Base-by-base conservation (phyloP, 2,797 vertebrate genomes). In the Lithobates pipiens region DNA sequence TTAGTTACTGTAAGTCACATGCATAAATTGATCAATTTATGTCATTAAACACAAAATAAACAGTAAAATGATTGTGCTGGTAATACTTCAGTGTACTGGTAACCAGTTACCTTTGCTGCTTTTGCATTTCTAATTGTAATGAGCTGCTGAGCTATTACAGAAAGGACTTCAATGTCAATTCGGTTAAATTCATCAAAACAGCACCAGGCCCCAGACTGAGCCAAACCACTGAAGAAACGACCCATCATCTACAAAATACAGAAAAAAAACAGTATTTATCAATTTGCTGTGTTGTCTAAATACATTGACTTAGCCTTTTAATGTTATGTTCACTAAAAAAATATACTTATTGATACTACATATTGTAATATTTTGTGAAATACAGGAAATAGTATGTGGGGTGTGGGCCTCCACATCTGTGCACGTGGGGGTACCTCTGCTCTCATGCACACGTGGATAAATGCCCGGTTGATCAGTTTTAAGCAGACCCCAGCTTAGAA, bases 161-260 rank as follows among this genome's bases (percentile, higher is more conserved):
- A 97, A 80, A 96, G 87, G 81, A 97, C 96, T 91, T 96, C 96
- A 42, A 96, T 96, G 89, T 97, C 96, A 67, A 97, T 97, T 68
- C 94, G 91, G 87, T 97, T 97, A 88, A 97, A 97, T 90, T 98
- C 96, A 23, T 97, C 96, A 89, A 97, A 98, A 88, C 96, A 97
- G 85, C 96, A 97, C 96, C 96, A 97, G 80, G 96, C 95, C 76
- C 96, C 96, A 0, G 96, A 97, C 84, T 97, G 96, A 77, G 96
- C 96, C 77, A 97, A 94, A 0, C 96, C 97, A 11, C 96, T 95
- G 87, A 97, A 97, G 92, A 97, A 97, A 39, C 93, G 93, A 0
- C 96, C 96, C 96, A 97, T 97, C 95, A 97, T 97, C 96, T 98
- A 90, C 85, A 91, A 89, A 83, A 71, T 85, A 88, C 68, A 84